Evolutionary conservation across 2,888 invertebrate species (phyloP), one percentile per base, ranked within the genome.

Genomic region (Eudemis profundana): DNA sequence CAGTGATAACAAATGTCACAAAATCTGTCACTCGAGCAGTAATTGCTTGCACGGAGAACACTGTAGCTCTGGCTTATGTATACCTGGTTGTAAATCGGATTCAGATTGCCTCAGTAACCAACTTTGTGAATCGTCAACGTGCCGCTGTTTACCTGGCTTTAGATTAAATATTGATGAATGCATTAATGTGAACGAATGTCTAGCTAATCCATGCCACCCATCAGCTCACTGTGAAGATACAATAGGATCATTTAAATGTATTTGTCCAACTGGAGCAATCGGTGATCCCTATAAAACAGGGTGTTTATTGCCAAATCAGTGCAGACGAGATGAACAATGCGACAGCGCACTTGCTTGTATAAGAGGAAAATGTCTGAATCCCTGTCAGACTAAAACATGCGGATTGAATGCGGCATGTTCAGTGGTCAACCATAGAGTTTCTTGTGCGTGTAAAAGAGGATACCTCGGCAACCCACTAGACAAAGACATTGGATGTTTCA

Each of bases 11-110:
- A 93, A 95, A 70, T 98, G 97, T 77, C 94, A 95, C 17, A 97
- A 97, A 90, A 94, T 97, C 36, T 98, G 98, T 81, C 97, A 97
- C 79, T 95, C 96, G 8, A 97, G 97, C 81, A 97, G 96, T 77
- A 98, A 98, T 79, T 98, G 98, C 77, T 92, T 97, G 74, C 96
- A 96, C 1, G 98, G 98, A 53, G 98, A 98, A 90, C 95, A 98
- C 66, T 98, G 98, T 74, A 94, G 94, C 70, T 94, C 95, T 68
- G 97, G 97, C 59, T 93, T 95, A 44, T 98, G 98, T 78, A 94
- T 96, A 77, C 94, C 95, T 2, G 98, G 98, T 4, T 98, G 98
- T 79, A 94, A 95, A 67, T 93, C 94, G 0, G 96, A 97, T 80
- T 93, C 95, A 1, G 97, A 98, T 77, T 98, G 98, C 78, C 94